phyloP scores from a whole-genome alignment of 1,140 invertebrate species.

The Nasonia vitripennis region DNA sequence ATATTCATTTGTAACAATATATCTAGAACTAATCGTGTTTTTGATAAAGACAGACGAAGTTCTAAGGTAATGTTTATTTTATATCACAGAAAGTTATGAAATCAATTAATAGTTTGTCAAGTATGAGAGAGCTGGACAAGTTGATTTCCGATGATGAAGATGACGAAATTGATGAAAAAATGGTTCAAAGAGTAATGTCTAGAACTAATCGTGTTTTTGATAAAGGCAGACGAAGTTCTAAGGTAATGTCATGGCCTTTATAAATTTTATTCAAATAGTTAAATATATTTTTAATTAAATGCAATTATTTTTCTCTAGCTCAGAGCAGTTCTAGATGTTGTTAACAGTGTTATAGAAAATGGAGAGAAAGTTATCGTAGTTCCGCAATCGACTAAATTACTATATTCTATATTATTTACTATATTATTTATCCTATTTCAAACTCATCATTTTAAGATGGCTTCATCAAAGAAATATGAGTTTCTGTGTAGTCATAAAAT shows the following conservation, averaged over 20 bases:
- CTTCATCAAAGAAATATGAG: no score
- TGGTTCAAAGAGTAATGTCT: constrained; percentile 65
- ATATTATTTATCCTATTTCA: no score
- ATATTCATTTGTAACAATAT: no score
- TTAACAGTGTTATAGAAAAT: constrained; percentile 73
- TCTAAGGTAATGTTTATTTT: no score
- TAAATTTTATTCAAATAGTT: constrained; percentile 7
- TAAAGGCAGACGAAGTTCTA: constrained; percentile 76
- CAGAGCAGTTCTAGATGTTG: constrained; percentile 76
- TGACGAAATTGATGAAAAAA: constrained; percentile 53
- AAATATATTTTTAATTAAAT: constrained; percentile 41
- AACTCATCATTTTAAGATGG: no score
- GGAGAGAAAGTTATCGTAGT: constrained; percentile 88
- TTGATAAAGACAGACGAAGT: no score
- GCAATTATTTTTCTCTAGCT: constrained; percentile 69
- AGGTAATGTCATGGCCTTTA: constrained; percentile 60
- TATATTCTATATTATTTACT: no score
- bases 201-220: constrained; percentile 80
- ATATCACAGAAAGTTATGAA: no score
- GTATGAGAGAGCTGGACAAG: constrained; percentile 40
- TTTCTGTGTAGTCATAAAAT: no score
- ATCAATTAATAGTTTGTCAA: no score
- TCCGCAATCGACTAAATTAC: constrained; percentile 89
- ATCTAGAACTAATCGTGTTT: no score
- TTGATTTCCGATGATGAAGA: constrained; percentile 54